phyloP scores from a whole-genome alignment of 1,140 invertebrate species.

The Chlorops oryzae region DNA sequence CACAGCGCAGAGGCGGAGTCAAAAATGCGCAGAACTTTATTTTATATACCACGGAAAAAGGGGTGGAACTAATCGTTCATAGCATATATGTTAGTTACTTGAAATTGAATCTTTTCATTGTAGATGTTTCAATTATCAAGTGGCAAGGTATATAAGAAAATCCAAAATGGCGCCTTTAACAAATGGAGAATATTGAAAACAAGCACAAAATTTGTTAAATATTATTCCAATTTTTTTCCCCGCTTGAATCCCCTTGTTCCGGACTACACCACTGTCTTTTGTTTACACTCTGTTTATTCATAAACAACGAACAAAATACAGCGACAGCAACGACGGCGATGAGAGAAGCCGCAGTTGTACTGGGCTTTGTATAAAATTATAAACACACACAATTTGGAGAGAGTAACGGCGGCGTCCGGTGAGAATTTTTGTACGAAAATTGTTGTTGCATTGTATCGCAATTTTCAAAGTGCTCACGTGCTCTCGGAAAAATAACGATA shows the following conservation, averaged over 20 bases:
- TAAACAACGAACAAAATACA: slow-evolving; percentile 14
- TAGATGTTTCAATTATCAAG: too few relatives aligned
- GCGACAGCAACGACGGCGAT: slow-evolving; percentile 25
- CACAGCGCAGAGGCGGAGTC: slow-evolving; percentile 37
- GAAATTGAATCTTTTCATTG: too few relatives aligned
- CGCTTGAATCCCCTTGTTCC: too few relatives aligned
- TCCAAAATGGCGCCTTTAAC: slow-evolving; percentile 32
- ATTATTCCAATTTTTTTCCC: too few relatives aligned
- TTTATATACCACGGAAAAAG: slow-evolving; percentile 26
- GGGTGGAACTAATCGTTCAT: slow-evolving; percentile 22
- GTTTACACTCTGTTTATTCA: slow-evolving; percentile 43
- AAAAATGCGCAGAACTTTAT: slow-evolving; percentile 9
- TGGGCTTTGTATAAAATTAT: too few relatives aligned
- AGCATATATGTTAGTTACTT: too few relatives aligned
- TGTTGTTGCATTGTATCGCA: slow-evolving; percentile 34
- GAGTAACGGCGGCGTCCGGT: slow-evolving; percentile 1
- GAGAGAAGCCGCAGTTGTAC: too few relatives aligned
- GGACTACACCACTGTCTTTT: slow-evolving; percentile 34
- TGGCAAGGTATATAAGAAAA: too few relatives aligned
- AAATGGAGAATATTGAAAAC: neutral
- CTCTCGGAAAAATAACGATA: slow-evolving; percentile 30
- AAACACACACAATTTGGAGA: neutral
- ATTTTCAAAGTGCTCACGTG: slow-evolving; percentile 30
- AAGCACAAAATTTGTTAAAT: too few relatives aligned
- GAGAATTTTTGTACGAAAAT: slow-evolving; percentile 4